Evolutionary conservation across 2,113 vertebrate genomes (phyloP).

Genomic region (Gavia stellata): DNA sequence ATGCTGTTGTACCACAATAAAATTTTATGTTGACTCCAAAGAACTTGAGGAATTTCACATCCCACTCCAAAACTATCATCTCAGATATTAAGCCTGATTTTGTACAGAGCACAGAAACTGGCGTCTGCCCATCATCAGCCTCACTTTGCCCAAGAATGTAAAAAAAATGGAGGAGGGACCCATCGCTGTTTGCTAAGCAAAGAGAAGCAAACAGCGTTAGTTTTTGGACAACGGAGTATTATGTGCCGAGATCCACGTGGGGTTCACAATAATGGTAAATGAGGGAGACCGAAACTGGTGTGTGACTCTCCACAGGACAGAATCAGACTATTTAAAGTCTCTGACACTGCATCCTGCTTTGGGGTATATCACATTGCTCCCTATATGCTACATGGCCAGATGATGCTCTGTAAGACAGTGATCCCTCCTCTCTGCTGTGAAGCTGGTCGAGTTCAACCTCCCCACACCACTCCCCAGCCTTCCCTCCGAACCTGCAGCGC

Average conservation of each 20-base stretch:
- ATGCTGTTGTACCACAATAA: background rate
- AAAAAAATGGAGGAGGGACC: background rate
- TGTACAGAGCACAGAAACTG: background rate
- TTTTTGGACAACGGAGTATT: background rate
- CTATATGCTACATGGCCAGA: background rate
- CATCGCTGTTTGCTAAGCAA: background rate
- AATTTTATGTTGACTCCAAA: background rate
- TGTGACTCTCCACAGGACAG: background rate
- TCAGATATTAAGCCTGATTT: background rate
- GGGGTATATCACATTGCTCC: background rate
- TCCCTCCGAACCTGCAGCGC: fast-evolving
- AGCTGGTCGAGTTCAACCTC: background rate
- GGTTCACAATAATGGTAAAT: background rate
- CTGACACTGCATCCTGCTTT: background rate
- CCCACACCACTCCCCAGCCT: background rate
- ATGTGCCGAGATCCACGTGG: background rate
- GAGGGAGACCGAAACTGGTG: background rate
- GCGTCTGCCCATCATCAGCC: background rate
- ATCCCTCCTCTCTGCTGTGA: background rate
- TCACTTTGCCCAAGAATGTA: background rate
- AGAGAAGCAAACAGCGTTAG: background rate
- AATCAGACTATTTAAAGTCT: slow-evolving; percentile 14
- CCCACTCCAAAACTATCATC: background rate
- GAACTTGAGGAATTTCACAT: background rate
- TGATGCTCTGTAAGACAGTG: background rate